Evolutionary conservation across 2,797 vertebrate genomes (phyloP).

Genomic region (Malurus splendens): DNA sequence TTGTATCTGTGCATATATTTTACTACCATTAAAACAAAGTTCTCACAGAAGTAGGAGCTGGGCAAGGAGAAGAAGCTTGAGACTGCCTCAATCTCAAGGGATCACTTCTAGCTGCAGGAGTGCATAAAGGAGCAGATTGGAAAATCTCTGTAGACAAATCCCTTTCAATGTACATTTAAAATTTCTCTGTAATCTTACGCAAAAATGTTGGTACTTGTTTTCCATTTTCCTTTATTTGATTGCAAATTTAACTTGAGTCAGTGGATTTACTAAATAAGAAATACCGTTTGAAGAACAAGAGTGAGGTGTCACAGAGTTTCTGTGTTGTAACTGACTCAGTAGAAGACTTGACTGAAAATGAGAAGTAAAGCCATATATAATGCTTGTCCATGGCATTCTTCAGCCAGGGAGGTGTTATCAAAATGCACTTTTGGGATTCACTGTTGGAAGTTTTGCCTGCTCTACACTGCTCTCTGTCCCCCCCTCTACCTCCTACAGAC

Average conservation of each 20-base stretch:
- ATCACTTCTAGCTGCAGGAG: not conserved
- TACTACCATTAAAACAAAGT: not conserved
- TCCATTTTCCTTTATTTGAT: not conserved
- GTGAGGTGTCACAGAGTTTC: not conserved
- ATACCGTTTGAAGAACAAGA: not conserved
- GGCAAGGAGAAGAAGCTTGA: not conserved
- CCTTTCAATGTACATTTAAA: not conserved
- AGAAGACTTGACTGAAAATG: not conserved
- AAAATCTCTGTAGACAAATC: not conserved
- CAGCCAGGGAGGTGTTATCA: not conserved
- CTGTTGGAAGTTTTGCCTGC: not conserved
- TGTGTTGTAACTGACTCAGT: not conserved
- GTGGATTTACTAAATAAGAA: not conserved
- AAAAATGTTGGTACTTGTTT: not conserved
- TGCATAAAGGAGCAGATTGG: not conserved
- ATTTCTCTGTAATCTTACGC: not conserved
- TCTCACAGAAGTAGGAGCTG: not conserved
- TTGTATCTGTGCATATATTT: not conserved
- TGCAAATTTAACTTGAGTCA: not conserved
- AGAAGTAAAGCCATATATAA: not conserved
- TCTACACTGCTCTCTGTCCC: not conserved
- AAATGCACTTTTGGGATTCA: not conserved
- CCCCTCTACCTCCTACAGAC: rapidly evolving
- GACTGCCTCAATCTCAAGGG: not conserved
- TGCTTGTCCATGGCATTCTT: not conserved